Evolutionary conservation across 2,888 invertebrate genomes (phyloP), one percentile per base, ranked within the genome.

Genomic region (Drosophila borborema): DNA sequence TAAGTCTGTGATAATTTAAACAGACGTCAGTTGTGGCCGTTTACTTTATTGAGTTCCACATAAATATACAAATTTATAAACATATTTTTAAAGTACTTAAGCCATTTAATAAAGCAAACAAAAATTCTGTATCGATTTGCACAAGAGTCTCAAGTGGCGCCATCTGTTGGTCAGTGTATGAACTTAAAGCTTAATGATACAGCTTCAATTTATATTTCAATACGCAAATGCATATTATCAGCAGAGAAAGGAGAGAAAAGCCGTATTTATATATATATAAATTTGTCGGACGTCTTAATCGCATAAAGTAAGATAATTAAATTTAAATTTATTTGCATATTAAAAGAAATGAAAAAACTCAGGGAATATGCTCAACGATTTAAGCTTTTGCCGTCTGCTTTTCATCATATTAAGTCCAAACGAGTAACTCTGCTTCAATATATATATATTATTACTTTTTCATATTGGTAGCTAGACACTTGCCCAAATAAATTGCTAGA

Each of bases 231-330:
- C 2, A 49, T 31, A 12, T 34, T 31, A 18, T 31, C 20, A 53
- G 4, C 10, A 3, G 34, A 20, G 9, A n/a, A 12, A 16, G 5
- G n/a, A 40, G 16, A 34, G 28, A 2, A 49, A 49, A 31, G 5
- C 10, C n/a, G 4, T 10, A 31, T 31, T 28, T 49, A 12, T 31
- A 18, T n/a, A 49, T 31, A 31, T n/a, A 28, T 28, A n/a, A 10
- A 49, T 10, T 34, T n/a, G 10, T 31, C 31, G n/a, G n/a, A 2
- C 31, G 10, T 6, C 49, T 18, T 49, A 31, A 49, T 49, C 31
- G 16, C 49, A 31, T 49, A 31, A 51, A 51, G 49, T 12, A 34
- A 51, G 49, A 51, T 51, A 51, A 51, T 51, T 51, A 51, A 51
- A 51, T 51, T 18, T 12, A 18, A 12, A 34, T 51, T n/a, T n/a